Conservation (phyloP, 2,888 invertebrate species). For the Pristionchus fissidentatus region DNA sequence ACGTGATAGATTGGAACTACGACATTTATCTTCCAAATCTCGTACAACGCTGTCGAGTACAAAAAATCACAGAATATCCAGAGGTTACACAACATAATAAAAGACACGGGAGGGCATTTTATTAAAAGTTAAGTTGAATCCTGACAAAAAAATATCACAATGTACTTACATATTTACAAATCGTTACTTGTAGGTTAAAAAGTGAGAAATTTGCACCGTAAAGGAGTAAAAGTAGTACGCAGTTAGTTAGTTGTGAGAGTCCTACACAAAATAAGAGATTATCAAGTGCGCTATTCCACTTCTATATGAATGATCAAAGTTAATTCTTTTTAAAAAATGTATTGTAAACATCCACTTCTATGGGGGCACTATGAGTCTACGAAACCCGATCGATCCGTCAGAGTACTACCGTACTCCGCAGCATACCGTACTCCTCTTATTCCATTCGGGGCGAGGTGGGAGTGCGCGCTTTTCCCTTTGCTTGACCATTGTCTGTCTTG, state of each 20-base stretch:
- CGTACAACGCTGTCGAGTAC: too few relatives aligned
- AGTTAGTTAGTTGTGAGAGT: not conserved
- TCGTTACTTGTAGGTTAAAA: not conserved
- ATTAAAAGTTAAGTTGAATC: too few relatives aligned
- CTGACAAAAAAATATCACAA: constrained; percentile 18
- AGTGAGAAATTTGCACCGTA: constrained; percentile 35
- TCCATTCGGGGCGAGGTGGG: constrained; percentile 24
- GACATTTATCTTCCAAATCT: too few relatives aligned
- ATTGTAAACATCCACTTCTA: too few relatives aligned
- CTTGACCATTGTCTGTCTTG: not conserved
- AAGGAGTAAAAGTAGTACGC: constrained; percentile 22
- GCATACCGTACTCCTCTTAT: not conserved
- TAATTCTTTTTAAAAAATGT: too few relatives aligned
- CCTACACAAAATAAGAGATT: not conserved
- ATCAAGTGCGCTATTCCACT: too few relatives aligned
- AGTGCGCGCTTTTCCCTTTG: not conserved
- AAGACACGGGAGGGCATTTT: too few relatives aligned
- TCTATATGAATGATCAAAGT: too few relatives aligned
- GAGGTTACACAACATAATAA: too few relatives aligned
- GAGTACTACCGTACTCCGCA: not conserved
- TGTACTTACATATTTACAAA: constrained; percentile 20
- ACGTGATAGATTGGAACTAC: too few relatives aligned
- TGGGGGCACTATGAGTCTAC: too few relatives aligned
- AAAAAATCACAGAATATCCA: too few relatives aligned
- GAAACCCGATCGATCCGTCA: not conserved